Percentiles rank a stretch among this genome's conserved stretches.
Conservation (phyloP, 2,888 invertebrate genomes). For the Cyrtodaria siliqua region DNA sequence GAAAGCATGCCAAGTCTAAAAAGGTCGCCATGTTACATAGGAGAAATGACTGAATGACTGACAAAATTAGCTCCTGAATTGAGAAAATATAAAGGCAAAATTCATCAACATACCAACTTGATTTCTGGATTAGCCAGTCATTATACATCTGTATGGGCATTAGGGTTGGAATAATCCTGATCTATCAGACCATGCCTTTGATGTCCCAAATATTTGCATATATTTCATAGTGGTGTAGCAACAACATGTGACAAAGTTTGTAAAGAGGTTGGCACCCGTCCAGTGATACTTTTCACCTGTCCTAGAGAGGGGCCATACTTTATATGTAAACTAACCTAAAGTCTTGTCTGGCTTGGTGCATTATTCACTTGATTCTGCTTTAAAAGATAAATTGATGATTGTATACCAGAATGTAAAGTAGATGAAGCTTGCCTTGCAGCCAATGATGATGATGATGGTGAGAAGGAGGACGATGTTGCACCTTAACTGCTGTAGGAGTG, state of each 20-base stretch:
- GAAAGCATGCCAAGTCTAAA: no score
- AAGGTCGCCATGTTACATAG: constrained; percentile 33
- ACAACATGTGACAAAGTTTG: constrained; percentile 26
- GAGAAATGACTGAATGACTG: constrained; percentile 22
- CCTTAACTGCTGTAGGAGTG: no score
- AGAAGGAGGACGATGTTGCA: no score
- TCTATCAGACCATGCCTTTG: constrained; percentile 34
- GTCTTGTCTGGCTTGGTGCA: no score
- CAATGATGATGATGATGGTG: no score
- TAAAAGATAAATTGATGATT: no score
- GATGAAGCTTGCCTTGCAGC: no score
- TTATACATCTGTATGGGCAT: constrained; percentile 24
- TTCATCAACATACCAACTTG: constrained; percentile 27
- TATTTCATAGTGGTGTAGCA: constrained; percentile 33
- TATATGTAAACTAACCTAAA: no score
- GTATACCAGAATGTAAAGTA: no score
- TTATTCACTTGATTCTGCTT: no score
- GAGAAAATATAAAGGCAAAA: constrained; percentile 30
- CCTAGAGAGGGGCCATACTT: no score
- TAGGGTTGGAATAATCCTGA: constrained; percentile 36
- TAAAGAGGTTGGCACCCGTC: constrained; percentile 39
- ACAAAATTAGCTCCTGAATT: constrained; percentile 40
- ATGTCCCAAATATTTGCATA: constrained; percentile 40
- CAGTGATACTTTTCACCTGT: constrained; percentile 7
- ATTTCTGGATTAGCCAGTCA: constrained; percentile 23